These are phyloP conservation scores for Embiotoca jacksoni DNA, from an alignment of 2,113 vertebrate species.

Conservation along the genomic window DNA sequence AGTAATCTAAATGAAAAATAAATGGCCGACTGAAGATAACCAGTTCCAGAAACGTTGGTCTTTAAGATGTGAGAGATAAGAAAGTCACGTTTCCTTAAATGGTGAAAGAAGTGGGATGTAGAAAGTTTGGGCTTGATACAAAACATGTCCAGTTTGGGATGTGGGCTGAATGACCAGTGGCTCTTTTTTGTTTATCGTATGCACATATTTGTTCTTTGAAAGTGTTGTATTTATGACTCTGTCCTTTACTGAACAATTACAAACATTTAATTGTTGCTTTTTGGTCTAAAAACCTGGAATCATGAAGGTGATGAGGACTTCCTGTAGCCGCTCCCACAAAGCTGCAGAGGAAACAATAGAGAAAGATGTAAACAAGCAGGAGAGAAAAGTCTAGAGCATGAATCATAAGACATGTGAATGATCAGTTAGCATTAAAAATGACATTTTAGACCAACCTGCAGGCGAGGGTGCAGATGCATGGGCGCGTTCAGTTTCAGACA, in stretches of 20 bases:
- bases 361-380: neutral
- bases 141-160: neutral
- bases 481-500: slow-evolving; percentile 6
- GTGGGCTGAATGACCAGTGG: neutral
- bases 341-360: neutral
- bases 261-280: neutral
- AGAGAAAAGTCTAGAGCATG: neutral
- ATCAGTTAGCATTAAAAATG: neutral
- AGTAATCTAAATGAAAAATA: slow-evolving; percentile 18
- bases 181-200: neutral
- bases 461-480: neutral
- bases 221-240: slow-evolving; percentile 2
- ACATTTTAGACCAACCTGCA: neutral
- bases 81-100: slow-evolving; percentile 71
- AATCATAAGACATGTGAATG: neutral
- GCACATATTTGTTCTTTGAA: neutral
- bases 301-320: neutral
- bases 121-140: slow-evolving; percentile 11
- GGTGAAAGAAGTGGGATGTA: slow-evolving; percentile 64
- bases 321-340: neutral
- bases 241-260: neutral
- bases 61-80: slow-evolving; percentile 58
- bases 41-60: slow-evolving; percentile 33
- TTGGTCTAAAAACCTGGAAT: neutral
- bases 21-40: neutral